These are phyloP conservation scores for Mesocentrotus franciscanus DNA, from an alignment of 53 echinoderm and acorn worm genomes.

Conservation along the genomic window DNA sequence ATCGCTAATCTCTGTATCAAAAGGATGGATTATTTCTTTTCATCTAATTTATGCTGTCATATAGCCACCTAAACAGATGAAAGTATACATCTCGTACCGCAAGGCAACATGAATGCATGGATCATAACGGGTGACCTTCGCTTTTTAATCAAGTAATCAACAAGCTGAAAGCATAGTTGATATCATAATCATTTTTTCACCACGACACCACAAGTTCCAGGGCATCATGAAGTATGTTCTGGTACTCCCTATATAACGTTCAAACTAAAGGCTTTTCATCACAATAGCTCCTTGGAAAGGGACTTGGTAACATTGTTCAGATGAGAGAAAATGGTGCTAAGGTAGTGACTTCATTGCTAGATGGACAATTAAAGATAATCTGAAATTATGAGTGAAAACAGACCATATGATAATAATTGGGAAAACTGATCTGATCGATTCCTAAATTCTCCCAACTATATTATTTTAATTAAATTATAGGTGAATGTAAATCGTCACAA, in stretches of 20 bases:
- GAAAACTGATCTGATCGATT: too few relatives aligned
- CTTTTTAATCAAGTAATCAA: background rate
- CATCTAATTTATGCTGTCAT: background rate
- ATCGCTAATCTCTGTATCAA: background rate
- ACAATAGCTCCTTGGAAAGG: too few relatives aligned
- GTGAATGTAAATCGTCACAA: too few relatives aligned
- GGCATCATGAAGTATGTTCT: background rate
- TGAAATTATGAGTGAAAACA: too few relatives aligned
- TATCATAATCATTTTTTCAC: background rate
- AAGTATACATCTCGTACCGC: background rate
- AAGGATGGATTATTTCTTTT: background rate
- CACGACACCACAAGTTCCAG: too few relatives aligned
- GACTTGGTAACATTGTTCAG: too few relatives aligned
- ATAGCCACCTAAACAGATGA: background rate
- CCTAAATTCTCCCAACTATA: too few relatives aligned
- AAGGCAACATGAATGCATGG: background rate
- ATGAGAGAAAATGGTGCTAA: too few relatives aligned
- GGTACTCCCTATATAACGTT: background rate
- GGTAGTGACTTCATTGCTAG: too few relatives aligned
- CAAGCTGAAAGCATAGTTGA: background rate
- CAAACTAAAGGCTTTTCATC: background rate
- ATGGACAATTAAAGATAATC: too few relatives aligned
- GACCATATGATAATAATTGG: too few relatives aligned
- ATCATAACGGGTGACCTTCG: background rate
- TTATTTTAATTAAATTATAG: too few relatives aligned